Evolutionary conservation across 2,113 vertebrate species (phyloP).

Genomic region (Anhinga rufa): DNA sequence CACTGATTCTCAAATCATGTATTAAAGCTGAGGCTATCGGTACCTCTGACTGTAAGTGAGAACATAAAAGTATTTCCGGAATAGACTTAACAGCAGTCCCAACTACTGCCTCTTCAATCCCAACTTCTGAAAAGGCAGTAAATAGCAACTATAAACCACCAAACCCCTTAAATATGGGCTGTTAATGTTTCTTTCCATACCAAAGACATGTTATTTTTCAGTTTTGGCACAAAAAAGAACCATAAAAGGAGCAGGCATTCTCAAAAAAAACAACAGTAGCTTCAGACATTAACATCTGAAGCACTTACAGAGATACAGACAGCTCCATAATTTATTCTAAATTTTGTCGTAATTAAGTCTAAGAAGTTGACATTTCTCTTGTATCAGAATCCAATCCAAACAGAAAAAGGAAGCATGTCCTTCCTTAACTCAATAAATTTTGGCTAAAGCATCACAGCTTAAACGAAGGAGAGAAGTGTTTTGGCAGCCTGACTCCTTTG

Average conservation of each 20-base stretch:
- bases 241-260: background rate
- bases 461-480: constrained; percentile 1
- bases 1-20: background rate
- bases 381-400: constrained; percentile 49
- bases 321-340: constrained; percentile 12
- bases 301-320: background rate
- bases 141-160: background rate
- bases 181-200: background rate
- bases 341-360: constrained; percentile 23
- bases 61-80: background rate
- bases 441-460: constrained; percentile 3
- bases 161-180: background rate
- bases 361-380: constrained; percentile 39
- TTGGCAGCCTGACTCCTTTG: background rate
- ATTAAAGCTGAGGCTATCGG: background rate
- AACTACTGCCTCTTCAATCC: background rate
- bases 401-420: constrained; percentile 39
- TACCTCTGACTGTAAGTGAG: background rate
- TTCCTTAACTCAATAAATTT: constrained; percentile 30
- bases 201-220: background rate
- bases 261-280: background rate
- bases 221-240: background rate
- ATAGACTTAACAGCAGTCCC: background rate
- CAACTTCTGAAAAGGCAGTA: background rate
- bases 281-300: background rate